Evolutionary conservation across 2,888 invertebrate genomes (phyloP).

Genomic region (Drosophila mayaguana): DNA sequence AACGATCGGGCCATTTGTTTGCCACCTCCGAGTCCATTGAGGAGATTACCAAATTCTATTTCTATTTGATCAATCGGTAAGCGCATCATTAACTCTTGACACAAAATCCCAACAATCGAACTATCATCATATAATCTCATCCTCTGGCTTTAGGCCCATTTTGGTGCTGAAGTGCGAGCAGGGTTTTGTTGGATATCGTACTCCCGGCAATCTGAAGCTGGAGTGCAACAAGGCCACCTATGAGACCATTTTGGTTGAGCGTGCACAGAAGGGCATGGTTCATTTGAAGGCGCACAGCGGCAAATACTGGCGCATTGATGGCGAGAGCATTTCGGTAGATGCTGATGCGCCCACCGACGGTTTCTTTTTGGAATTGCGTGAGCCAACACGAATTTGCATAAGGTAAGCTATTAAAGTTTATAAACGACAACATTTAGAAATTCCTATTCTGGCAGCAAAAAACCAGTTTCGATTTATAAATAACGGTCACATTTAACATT

Average conservation of each 20-base stretch:
- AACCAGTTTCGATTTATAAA: background rate
- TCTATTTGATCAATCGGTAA: constrained; percentile 96
- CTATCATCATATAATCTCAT: background rate
- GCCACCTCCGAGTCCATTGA: constrained; percentile 93
- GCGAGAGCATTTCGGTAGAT: constrained; percentile 94
- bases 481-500: background rate
- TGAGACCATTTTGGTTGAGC: constrained; percentile 95
- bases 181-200: constrained; percentile 97
- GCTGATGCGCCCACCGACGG: constrained; percentile 92
- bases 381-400: constrained; percentile 96
- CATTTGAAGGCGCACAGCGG: constrained; percentile 97
- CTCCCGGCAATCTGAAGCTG: constrained; percentile 90
- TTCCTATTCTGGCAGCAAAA: background rate
- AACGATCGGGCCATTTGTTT: constrained; percentile 96
- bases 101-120: background rate
- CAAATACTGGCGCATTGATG: constrained; percentile 97
- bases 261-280: constrained; percentile 95
- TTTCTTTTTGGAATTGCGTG: constrained; percentile 96
- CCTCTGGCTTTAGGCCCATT: constrained; percentile 89
- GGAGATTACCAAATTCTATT: constrained; percentile 96
- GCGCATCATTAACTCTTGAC: background rate
- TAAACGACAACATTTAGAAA: background rate
- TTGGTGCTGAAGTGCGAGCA: constrained; percentile 97
- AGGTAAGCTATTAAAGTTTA: constrained; percentile 85
- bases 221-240: constrained; percentile 98